Evolutionary conservation across 2,113 vertebrate species (phyloP), one percentile per base, ranked within the genome.

Genomic region (Chaetodon auriga): DNA sequence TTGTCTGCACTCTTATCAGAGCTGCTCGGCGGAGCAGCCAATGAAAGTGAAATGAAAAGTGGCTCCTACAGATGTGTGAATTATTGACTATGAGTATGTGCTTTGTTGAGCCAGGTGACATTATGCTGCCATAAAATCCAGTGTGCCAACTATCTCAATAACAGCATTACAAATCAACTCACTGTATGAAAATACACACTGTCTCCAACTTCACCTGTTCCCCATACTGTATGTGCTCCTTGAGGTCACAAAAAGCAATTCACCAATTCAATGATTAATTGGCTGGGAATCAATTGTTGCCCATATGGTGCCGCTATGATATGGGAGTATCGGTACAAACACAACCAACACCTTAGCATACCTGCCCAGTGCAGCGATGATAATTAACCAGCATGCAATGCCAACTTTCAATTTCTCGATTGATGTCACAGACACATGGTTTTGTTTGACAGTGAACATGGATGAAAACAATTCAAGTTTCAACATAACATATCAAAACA

Each of bases 31-130:
- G 19, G 18, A 54, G 55, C 54, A n/a, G 53, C 0, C 54, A 36
- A 62, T 74, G 46, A 78, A 78, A 35, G 53, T 60, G 66, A 72
- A 70, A 49, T 70, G 19, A 58, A 41, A 77, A 78, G 61, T n/a
- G 35, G 45, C 45, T 66, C 45, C 53, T 36, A 58, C 13, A 57
- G 41, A 70, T 30, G 25, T 0, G 10, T 65, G n/a, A 78, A 83
- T 60, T 60, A 66, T 66, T 51, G 41, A 48, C 58, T 18, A 38
- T 1, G 1, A 54, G 18, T 51, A 63, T 54, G 46, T 30, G 58
- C 48, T 62, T n/a, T 46, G 55, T 19, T 38, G 63, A 23, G 23
- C 18, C 49, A 30, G 49, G 49, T 15, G 63, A 68, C 11, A 43
- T 30, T n/a, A 51, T 25, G 14, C 46, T 8, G 35, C 51, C 21